These are phyloP conservation scores for Drosophila leonis DNA, from an alignment of 2,888 invertebrate genomes.

Conservation along the genomic window DNA sequence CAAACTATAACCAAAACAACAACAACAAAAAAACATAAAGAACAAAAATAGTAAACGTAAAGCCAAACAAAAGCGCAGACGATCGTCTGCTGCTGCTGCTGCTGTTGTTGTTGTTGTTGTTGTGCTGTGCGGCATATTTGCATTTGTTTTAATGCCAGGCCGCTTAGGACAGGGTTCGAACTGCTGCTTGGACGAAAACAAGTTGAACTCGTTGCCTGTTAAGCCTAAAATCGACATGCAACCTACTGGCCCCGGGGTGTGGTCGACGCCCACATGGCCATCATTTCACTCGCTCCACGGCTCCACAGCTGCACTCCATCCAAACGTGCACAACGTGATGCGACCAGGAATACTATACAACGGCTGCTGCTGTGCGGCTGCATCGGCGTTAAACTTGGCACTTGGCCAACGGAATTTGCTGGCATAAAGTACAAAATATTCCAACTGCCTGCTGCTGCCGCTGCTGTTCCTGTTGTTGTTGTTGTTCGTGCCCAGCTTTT, in stretches of 20 bases:
- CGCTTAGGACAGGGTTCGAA: constrained; percentile 49
- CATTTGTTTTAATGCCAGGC: constrained; percentile 71
- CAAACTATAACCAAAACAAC: not conserved
- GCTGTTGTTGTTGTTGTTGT: constrained; percentile 38
- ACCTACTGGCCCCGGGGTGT: constrained; percentile 66
- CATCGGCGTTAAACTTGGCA: constrained; percentile 75
- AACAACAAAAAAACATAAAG: constrained; percentile 4
- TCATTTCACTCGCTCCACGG: not conserved
- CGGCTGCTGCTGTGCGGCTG: constrained; percentile 62
- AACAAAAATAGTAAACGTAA: constrained; percentile 13
- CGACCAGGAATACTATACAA: constrained; percentile 17
- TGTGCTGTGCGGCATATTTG: constrained; percentile 66
- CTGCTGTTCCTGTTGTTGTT: constrained; percentile 3
- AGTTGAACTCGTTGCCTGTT: constrained; percentile 68
- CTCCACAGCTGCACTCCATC: constrained; percentile 12
- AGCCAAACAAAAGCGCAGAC: constrained; percentile 60
- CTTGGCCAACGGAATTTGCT: constrained; percentile 76
- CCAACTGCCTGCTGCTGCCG: constrained; percentile 46
- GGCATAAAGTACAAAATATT: constrained; percentile 79
- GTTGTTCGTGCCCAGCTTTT: constrained; percentile 4
- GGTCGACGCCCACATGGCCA: constrained; percentile 52
- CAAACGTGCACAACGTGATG: constrained; percentile 41
- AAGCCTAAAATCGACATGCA: constrained; percentile 78
- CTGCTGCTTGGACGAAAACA: constrained; percentile 25
- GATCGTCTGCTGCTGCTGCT: constrained; percentile 41